A percentile compares a stretch with the other conserved stretches of the same genome.
These are phyloP conservation scores for Gymnocypris eckloni DNA, from an alignment of 2,797 vertebrate species.

Conservation along the genomic window DNA sequence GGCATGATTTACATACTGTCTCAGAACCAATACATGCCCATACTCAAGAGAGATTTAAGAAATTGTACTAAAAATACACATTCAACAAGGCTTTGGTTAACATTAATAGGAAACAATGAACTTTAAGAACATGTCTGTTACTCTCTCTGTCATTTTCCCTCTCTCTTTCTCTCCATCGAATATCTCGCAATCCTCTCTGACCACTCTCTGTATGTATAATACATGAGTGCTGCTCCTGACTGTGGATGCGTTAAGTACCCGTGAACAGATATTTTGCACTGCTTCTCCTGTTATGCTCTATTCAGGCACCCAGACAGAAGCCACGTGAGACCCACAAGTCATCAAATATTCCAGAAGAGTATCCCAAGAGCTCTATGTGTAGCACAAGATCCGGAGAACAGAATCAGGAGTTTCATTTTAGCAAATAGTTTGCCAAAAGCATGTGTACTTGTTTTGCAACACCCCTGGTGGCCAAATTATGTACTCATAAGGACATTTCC, in stretches of 20 bases:
- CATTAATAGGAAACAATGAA: not conserved
- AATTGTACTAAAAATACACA: not conserved
- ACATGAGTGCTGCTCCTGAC: slow-evolving; percentile 27
- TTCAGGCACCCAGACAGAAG: not conserved
- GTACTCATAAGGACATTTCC: not conserved
- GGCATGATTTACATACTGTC: not conserved
- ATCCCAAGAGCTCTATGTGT: not conserved
- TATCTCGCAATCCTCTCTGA: slow-evolving; percentile 6
- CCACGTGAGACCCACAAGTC: not conserved
- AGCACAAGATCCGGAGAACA: not conserved
- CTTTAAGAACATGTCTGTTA: not conserved
- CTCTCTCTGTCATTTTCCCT: not conserved
- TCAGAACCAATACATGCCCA: not conserved
- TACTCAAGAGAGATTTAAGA: not conserved
- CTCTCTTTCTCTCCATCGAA: not conserved
- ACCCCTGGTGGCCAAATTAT: not conserved
- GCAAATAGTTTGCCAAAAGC: not conserved
- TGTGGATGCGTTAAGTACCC: slow-evolving; percentile 30
- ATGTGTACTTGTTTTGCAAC: slow-evolving; percentile 3
- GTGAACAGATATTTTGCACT: slow-evolving; percentile 19
- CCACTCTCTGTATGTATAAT: slow-evolving; percentile 32
- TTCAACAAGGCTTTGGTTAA: not conserved
- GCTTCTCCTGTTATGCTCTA: not conserved
- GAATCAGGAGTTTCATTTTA: not conserved
- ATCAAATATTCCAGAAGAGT: slow-evolving; percentile 19